Evolutionary conservation across 2,888 invertebrate species (phyloP), one percentile per base, ranked within the genome.

Genomic region (Holacanthella duospinosa): DNA sequence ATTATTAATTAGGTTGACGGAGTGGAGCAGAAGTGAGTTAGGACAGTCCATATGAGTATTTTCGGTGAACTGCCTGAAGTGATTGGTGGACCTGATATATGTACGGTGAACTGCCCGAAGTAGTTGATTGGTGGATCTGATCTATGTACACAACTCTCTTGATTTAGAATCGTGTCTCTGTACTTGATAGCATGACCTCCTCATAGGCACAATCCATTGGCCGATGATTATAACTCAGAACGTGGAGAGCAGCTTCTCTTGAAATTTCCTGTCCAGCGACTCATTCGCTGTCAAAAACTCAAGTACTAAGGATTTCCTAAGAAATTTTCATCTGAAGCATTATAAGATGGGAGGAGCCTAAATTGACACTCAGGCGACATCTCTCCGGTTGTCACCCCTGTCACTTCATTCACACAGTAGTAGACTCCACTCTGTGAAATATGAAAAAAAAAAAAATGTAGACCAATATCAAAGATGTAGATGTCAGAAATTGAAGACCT

Each of bases 381-480:
- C 2, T 62, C 66, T 2, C 66, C 71, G 29, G 57, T 64, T 25
- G 69, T 55, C 36, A 64, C 60, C 2, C 73, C 73, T 3, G 71
- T 68, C 16, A 55, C 26, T 1, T 60, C 63, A 44, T 74, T 68
- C 6, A 73, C 73, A 56, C 74, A 74, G 63, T 70, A 73, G 48
- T 73, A 74, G 3, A 73, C 53, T 2, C 71, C 71, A 21, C 48
- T 48, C n/a, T n/a, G n/a, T n/a, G n/a, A n/a, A n/a, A n/a, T n/a
- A n/a, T n/a, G n/a, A n/a, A n/a, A n/a, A n/a, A n/a, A n/a, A n/a
- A n/a, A n/a, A n/a, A n/a, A n/a, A n/a, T n/a, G n/a, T n/a, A n/a
- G n/a, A n/a, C n/a, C n/a, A n/a, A n/a, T n/a, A n/a, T n/a, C n/a
- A n/a, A n/a, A n/a, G n/a, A n/a, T n/a, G n/a, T n/a, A n/a, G n/a